These are phyloP conservation scores for Agelas oroides DNA, from an alignment of 37 sponge, comb jelly and placozoan genomes.

Conservation along the genomic window DNA sequence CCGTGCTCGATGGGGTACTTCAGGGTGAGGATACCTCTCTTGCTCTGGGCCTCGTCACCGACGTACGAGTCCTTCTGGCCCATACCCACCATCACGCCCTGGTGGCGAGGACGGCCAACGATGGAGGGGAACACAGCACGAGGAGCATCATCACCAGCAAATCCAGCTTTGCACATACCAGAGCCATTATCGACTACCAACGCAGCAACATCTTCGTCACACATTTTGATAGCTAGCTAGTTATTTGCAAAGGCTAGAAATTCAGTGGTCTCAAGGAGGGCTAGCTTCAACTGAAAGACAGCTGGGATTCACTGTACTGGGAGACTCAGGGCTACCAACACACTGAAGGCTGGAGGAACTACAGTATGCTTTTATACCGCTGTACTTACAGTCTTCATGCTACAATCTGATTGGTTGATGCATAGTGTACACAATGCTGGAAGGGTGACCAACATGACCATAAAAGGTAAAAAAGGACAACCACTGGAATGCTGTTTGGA, in stretches of 20 bases:
- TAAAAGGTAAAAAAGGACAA: slow-evolving; percentile 7
- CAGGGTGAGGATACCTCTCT: slow-evolving; percentile 99
- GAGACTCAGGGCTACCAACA: background rate
- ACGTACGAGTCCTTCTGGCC: slow-evolving; percentile 99
- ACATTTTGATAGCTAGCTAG: slow-evolving; percentile 24
- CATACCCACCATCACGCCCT: slow-evolving; percentile 99
- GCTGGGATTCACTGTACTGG: background rate
- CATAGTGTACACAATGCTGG: slow-evolving; percentile 29
- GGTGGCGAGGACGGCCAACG: slow-evolving; percentile 99
- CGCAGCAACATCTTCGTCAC: slow-evolving; percentile 91
- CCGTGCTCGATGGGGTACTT: slow-evolving; percentile 99
- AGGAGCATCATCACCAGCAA: slow-evolving; percentile 99
- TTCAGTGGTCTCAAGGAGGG: background rate
- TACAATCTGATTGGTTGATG: slow-evolving; percentile 49
- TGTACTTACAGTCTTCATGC: background rate
- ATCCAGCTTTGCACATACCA: slow-evolving; percentile 99
- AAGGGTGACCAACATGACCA: slow-evolving; percentile 1
- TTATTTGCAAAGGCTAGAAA: background rate
- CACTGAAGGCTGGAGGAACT: background rate
- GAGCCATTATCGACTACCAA: slow-evolving; percentile 99
- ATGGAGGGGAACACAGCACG: slow-evolving; percentile 99
- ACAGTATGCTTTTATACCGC: slow-evolving; percentile 21
- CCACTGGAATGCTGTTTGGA: slow-evolving; percentile 1
- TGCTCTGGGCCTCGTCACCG: slow-evolving; percentile 99
- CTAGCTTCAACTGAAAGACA: background rate